Conservation (phyloP, 2,888 invertebrate species). For the Diabrotica balteata region DNA sequence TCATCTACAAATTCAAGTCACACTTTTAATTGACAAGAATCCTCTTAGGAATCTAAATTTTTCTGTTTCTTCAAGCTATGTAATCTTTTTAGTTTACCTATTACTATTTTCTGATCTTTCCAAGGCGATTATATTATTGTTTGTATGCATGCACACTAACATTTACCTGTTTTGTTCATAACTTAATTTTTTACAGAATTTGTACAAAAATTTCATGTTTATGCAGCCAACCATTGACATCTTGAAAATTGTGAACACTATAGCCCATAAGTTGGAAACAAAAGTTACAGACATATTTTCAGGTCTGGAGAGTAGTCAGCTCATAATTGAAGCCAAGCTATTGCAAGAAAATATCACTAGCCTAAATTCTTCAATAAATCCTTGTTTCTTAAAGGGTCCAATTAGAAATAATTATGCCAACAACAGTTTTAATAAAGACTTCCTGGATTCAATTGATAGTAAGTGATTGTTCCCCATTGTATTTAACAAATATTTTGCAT, state of each 20-base stretch:
- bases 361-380: conserved; percentile 25
- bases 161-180: neutral
- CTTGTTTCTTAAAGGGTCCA: conserved; percentile 28
- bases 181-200: conserved; percentile 48
- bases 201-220: conserved; percentile 55
- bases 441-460: conserved; percentile 11
- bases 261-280: conserved; percentile 51
- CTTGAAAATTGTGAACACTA: conserved; percentile 49
- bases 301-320: conserved; percentile 51
- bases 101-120: no score
- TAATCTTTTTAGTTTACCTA: no score
- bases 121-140: neutral
- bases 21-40: no score
- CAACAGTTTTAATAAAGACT: neutral
- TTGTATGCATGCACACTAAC: neutral
- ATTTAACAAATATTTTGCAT: neutral
- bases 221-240: conserved; percentile 48
- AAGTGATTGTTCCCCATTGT: neutral
- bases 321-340: conserved; percentile 46
- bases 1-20: no score
- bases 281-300: conserved; percentile 47
- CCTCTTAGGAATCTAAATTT: no score
- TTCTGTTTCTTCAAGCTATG: no score
- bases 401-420: conserved; percentile 9
- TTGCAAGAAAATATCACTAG: conserved; percentile 37